These are phyloP conservation scores for Dasyprocta punctata DNA, from an alignment of 2,113 vertebrate species.

Conservation along the genomic window DNA sequence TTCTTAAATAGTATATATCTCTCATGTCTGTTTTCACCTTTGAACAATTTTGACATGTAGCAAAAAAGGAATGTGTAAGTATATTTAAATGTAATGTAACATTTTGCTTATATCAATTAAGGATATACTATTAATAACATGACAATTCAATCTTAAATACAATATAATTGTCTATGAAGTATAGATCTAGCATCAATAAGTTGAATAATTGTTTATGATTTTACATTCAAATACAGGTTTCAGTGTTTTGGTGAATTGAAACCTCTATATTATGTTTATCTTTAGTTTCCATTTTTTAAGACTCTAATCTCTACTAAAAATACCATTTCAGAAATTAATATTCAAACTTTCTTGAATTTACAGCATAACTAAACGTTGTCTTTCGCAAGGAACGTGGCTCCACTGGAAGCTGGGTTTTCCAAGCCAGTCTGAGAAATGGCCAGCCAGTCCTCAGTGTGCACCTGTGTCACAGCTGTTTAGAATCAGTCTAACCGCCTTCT, in stretches of 20 bases:
- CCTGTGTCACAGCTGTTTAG: neutral
- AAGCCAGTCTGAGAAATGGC: neutral
- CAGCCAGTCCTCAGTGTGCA: neutral
- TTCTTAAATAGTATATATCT: neutral
- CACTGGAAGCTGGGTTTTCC: neutral
- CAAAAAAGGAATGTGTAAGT: neutral
- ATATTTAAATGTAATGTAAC: neutral
- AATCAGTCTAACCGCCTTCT: neutral
- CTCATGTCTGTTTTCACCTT: neutral
- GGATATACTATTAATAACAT: neutral
- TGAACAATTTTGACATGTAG: neutral
- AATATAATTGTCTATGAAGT: neutral
- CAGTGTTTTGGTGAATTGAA: neutral
- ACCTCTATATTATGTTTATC: neutral
- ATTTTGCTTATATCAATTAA: neutral
- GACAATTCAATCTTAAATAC: neutral
- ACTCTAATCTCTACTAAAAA: neutral
- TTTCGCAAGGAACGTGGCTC: neutral
- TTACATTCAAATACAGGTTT: neutral
- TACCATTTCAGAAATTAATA: neutral
- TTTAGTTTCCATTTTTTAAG: neutral
- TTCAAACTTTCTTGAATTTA: neutral
- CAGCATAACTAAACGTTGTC: neutral
- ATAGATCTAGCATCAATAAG: neutral
- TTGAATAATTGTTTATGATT: neutral